Base-by-base conservation (phyloP, 35 echinoderm and acorn worm genomes). In the Diadema setosum region DNA sequence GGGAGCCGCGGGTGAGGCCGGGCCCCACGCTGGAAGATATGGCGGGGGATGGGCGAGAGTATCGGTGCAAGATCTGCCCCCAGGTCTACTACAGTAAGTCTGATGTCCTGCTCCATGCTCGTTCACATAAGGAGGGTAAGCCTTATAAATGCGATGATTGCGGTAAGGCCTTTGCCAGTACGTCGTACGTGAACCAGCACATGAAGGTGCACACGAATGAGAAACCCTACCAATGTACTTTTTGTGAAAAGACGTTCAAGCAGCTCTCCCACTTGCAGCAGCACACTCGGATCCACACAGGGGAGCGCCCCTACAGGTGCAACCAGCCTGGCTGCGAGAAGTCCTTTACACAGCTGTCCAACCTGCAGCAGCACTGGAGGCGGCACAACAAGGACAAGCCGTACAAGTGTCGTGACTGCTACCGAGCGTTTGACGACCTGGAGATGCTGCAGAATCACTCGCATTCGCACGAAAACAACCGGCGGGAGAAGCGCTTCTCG, bases 351-450 rank as follows among this genome's bases (percentile, higher is more conserved):
- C 96, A 98, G 83, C 81, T 98, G 21, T 91, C 96, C 1, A 98
- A 98, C 65, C 81, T 98, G n/a, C 96, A 98, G 65, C 93, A 94
- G 33, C 96, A 98, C 83, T 94, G 92, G 89, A 59, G 96, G 32
- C 82, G 93, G 46, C 96, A 98, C 52, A 98, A 94, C 65, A 98
- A 98, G 81, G 96, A 98, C 86, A 98, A 98, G 76, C 96, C 96
- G 4, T 98, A 91, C 80, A 98, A 98, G 57, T 98, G 96, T 46
- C 85, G 88, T 3, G 92, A 98, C 61, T 98, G 96, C 63, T 98
- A 98, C 73, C 83, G 96, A 29, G 96, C 92, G 7, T 94, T 87
- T 33, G 96, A 94, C 42, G 96, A 94, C n/a, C 67, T 91, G 0
- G 92, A 94, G n/a, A 88, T 88, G 41, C 93, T 98, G 74, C 96